These are phyloP conservation scores for Archivesica marissinica DNA, from an alignment of 1,140 invertebrate species.

Conservation along the genomic window DNA sequence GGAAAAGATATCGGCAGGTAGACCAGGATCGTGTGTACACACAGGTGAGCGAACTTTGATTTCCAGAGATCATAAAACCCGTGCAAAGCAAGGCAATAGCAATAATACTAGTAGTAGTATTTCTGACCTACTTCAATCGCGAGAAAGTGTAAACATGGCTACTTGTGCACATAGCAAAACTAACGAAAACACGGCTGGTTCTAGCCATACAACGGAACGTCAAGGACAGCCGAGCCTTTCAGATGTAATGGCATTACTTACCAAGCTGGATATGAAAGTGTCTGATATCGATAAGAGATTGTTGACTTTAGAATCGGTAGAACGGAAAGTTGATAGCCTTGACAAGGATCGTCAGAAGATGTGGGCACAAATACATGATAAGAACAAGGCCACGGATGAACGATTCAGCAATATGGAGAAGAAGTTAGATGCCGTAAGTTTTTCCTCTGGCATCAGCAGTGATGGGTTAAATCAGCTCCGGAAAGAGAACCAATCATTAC, in stretches of 20 bases:
- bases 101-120: too few species aligned
- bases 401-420: neutral
- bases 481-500: neutral
- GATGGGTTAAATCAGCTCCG: neutral
- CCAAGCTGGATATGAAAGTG: neutral
- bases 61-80: too few species aligned
- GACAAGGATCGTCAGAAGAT: neutral
- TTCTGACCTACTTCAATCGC: too few species aligned
- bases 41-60: too few species aligned
- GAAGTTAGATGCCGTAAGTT: neutral
- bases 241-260: neutral
- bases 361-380: neutral
- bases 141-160: too few species aligned
- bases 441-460: neutral
- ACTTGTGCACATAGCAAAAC: too few species aligned
- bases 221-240: neutral
- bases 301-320: too few species aligned
- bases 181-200: too few species aligned
- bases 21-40: too few species aligned
- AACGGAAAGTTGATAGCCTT: too few species aligned
- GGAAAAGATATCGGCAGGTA: too few species aligned
- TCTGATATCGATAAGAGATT: neutral
- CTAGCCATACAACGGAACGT: neutral
- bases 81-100: too few species aligned
- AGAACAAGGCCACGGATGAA: neutral